Conservation (phyloP, 2,797 vertebrate genomes). For the Argya squamiceps region DNA sequence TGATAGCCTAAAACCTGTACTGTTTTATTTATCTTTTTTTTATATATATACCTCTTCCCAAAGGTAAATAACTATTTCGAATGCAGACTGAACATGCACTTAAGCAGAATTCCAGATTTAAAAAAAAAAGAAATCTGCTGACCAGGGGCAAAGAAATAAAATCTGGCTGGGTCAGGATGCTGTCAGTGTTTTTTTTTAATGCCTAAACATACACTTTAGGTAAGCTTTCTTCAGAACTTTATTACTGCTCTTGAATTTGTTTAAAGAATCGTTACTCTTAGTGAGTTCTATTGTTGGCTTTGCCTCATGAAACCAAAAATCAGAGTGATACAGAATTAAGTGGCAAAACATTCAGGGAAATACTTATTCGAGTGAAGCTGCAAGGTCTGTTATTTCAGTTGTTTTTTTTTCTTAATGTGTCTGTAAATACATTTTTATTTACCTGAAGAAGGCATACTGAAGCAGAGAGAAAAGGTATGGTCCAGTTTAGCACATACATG, state of each 20-base stretch:
- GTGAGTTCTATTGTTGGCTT: neutral
- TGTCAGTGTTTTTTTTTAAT: neutral
- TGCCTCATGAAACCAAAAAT: neutral
- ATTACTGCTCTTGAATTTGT: neutral
- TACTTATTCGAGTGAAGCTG: neutral
- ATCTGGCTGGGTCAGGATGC: neutral
- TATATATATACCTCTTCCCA: neutral
- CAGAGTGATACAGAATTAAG: fast-evolving
- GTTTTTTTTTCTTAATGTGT: neutral
- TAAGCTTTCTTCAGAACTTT: neutral
- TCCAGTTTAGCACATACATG: neutral
- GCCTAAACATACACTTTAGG: neutral
- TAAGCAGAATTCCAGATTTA: neutral
- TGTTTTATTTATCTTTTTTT: neutral
- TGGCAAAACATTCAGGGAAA: neutral
- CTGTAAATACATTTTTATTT: neutral
- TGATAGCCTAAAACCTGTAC: neutral
- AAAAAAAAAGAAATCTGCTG: neutral
- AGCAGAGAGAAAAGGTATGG: neutral
- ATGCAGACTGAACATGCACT: neutral
- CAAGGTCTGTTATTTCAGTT: neutral
- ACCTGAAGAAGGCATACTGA: neutral
- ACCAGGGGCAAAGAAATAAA: neutral
- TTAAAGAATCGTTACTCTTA: neutral
- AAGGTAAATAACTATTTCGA: neutral